A percentile compares a stretch with the other conserved stretches of the same genome.
Conservation (phyloP, 2,888 invertebrate species). For the Anticlea derivata region DNA sequence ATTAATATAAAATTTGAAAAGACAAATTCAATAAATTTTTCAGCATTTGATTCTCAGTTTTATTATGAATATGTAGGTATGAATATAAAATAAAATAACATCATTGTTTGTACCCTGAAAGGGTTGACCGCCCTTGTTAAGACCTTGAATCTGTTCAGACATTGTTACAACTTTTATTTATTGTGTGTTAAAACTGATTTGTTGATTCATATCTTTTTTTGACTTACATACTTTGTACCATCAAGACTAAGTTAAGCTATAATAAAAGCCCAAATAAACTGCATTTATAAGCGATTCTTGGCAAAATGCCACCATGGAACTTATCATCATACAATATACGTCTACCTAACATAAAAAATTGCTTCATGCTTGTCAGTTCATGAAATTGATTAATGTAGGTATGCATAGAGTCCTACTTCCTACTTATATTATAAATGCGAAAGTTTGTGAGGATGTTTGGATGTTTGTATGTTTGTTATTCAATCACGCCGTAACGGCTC, state of each 20-base stretch:
- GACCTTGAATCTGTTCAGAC: conserved; percentile 42
- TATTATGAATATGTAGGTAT: too few relatives aligned
- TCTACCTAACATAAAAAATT: conserved; percentile 20
- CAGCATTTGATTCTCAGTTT: too few relatives aligned
- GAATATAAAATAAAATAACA: too few relatives aligned
- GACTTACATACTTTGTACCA: background rate
- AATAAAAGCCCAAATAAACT: conserved; percentile 22
- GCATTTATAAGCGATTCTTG: conserved; percentile 25
- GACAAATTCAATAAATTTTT: too few relatives aligned
- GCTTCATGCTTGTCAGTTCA: conserved; percentile 25
- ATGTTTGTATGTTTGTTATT: too few relatives aligned
- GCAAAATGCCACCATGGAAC: conserved; percentile 29
- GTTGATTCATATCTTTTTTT: conserved; percentile 25
- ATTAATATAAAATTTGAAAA: too few relatives aligned
- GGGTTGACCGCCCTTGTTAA: conserved; percentile 37
- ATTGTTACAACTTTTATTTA: conserved; percentile 17
- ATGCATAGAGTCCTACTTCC: too few relatives aligned
- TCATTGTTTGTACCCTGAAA: conserved; percentile 4
- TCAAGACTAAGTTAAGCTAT: conserved; percentile 14
- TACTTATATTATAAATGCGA: too few relatives aligned
- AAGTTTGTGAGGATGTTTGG: too few relatives aligned
- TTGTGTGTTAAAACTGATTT: conserved; percentile 10
- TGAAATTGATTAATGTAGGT: conserved; percentile 18
- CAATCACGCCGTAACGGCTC: too few relatives aligned
- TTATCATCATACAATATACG: conserved; percentile 24